Evolutionary conservation across 2,888 invertebrate species (phyloP).

Genomic region (Yponomeuta sedellus): DNA sequence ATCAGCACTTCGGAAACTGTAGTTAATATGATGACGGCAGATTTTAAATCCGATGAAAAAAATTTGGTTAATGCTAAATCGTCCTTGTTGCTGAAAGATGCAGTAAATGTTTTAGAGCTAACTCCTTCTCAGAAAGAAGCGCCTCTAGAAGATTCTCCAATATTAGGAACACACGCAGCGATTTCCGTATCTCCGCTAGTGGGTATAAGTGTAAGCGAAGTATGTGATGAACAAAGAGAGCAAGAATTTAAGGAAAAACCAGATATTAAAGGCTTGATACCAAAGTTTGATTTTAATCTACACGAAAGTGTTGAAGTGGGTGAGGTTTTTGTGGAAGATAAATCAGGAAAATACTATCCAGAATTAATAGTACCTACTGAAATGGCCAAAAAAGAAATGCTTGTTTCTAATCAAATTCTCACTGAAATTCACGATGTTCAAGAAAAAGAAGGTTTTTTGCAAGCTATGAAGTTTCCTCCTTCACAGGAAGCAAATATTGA

Average conservation of each 20-base stretch:
- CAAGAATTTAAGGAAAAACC: constrained; percentile 63
- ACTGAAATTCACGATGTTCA: constrained; percentile 80
- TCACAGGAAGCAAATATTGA: constrained; percentile 77
- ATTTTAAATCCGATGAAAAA: constrained; percentile 49
- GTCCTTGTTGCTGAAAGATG: constrained; percentile 78
- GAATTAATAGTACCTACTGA: constrained; percentile 88
- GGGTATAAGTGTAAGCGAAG: constrained; percentile 80
- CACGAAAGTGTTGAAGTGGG: constrained; percentile 80
- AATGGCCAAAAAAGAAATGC: constrained; percentile 79
- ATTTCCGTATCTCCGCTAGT: constrained; percentile 77
- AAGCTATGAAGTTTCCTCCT: constrained; percentile 76
- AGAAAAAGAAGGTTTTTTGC: constrained; percentile 81
- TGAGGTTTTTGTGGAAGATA: constrained; percentile 82
- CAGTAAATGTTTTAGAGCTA: constrained; percentile 79
- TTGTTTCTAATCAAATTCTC: constrained; percentile 79
- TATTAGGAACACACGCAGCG: constrained; percentile 72
- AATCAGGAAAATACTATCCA: constrained; percentile 86
- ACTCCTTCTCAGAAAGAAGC: constrained; percentile 78
- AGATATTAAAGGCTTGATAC: constrained; percentile 67
- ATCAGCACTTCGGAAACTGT: constrained; percentile 77
- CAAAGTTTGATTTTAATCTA: constrained; percentile 79
- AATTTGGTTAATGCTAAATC: constrained; percentile 71
- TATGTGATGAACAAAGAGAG: constrained; percentile 78
- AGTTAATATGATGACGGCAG: constrained; percentile 61
- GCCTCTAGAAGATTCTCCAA: constrained; percentile 63